phyloP scores from a whole-genome alignment of 1,140 invertebrate species.

The Cydia strobilella region DNA sequence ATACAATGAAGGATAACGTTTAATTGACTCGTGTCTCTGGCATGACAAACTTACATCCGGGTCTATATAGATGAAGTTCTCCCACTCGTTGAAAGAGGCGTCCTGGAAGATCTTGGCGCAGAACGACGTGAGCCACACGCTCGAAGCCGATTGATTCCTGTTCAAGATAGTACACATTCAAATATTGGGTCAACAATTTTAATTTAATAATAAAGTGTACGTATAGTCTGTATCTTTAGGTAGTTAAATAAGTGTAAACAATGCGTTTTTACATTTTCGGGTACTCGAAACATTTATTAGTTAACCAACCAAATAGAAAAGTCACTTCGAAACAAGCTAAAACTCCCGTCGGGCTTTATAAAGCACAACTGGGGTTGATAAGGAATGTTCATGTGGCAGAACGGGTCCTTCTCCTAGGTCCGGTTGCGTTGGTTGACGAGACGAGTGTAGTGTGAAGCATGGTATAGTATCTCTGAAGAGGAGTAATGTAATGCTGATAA shows the following conservation, averaged over 20 bases:
- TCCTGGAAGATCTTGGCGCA: constrained; percentile 92
- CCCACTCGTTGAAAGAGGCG: constrained; percentile 95
- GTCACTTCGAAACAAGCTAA: constrained; percentile 93
- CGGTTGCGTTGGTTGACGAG: constrained; percentile 91
- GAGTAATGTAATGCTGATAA: no score
- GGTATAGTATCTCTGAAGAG: no score
- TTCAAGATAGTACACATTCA: not conserved
- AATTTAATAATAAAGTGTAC: no score
- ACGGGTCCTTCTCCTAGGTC: constrained; percentile 87
- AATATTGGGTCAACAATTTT: no score
- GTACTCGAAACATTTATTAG: no score
- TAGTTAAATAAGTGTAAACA: no score
- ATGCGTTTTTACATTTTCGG: no score
- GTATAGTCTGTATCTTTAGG: no score
- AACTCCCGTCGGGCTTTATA: constrained; percentile 94
- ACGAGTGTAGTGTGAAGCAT: constrained; percentile 94
- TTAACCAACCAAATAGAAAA: no score
- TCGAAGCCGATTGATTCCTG: constrained; percentile 90
- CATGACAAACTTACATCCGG: constrained; percentile 79
- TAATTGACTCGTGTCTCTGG: no score
- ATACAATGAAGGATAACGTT: no score
- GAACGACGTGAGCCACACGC: constrained; percentile 93
- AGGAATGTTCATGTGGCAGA: constrained; percentile 92
- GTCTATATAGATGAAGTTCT: constrained; percentile 95
- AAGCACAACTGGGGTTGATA: constrained; percentile 96